phyloP scores from a whole-genome alignment of 2,797 vertebrate genomes.

The Sylvia borin region DNA sequence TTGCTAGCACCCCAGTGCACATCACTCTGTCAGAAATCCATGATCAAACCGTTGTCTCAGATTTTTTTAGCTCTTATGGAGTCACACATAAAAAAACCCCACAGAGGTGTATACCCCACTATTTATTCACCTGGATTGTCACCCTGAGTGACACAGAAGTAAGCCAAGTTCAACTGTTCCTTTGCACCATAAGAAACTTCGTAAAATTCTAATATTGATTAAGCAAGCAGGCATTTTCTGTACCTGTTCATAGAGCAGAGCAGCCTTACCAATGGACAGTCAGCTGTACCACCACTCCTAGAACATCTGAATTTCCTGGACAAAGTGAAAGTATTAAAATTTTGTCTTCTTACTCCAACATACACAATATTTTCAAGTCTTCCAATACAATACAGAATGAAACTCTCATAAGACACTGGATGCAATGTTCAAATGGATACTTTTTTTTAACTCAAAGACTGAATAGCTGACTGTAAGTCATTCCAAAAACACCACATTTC shows the following conservation, averaged over 20 bases:
- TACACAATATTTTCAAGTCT: neutral
- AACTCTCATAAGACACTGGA: neutral
- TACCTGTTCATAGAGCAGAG: neutral
- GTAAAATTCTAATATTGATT: neutral
- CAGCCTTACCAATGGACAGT: neutral
- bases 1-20: neutral
- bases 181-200: neutral
- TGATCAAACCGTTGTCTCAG: neutral
- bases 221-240: neutral
- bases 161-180: neutral
- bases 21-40: neutral
- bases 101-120: neutral
- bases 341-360: neutral
- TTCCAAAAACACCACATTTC: neutral
- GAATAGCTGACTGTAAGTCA: neutral
- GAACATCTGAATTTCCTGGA: neutral
- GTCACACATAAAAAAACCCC: neutral
- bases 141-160: neutral
- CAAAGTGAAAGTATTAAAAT: neutral
- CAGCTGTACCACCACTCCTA: neutral
- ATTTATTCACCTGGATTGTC: constrained; percentile 13
- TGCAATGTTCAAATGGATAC: neutral
- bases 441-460: neutral
- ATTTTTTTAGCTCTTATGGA: neutral
- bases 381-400: neutral